Base-by-base conservation (phyloP, 2,113 vertebrate species). In the Lamprologus tigripictilis region DNA sequence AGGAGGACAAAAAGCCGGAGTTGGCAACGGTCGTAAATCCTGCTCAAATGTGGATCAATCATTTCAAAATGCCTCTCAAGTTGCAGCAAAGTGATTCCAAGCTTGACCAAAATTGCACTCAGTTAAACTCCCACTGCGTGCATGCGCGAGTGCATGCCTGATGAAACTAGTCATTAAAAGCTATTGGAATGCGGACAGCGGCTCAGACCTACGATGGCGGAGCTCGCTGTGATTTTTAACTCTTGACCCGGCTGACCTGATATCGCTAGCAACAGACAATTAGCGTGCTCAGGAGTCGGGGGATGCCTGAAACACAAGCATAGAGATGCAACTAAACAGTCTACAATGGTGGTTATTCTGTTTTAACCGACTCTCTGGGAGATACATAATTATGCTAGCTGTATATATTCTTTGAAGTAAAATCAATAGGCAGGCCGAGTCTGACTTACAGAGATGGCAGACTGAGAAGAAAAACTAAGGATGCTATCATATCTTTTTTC, bases 181-280 rank as follows among this genome's bases (percentile, higher is more conserved):
- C 61, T 82, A 85, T 89, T 89, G 17, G 45, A 73, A 92, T 91
- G 78, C 37, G 81, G 89, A 84, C 84, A 78, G 76, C 1, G 7
- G 12, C 47, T 13, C 40, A 19, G 80, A 78, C 40, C 58, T 26
- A 49, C 8, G 3, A 49, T 21, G 21, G 33, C 49, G 17, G 76
- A 68, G 73, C 31, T 84, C 85, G 7, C 31, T 58, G 51, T 66
- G 47, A 55, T 89, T 83, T 88, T 82, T 19, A 80, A 80, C 81
- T 61, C 17, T 82, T 2, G 10, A 86, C 83, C 81, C 33, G 17
- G 57, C 42, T 80, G 89, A 92, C 87, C 88, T 42, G 7, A 54
- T 66, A 76, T 92, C 40, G 82, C 76, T 3, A 3, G 82, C 80
- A 45, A 82, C 58, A 82, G 45, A 89, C 76, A 51, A 84, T 92